These are phyloP conservation scores for Sebastiscus albofasciatus DNA, from an alignment of 2,797 vertebrate genomes.

Conservation along the genomic window DNA sequence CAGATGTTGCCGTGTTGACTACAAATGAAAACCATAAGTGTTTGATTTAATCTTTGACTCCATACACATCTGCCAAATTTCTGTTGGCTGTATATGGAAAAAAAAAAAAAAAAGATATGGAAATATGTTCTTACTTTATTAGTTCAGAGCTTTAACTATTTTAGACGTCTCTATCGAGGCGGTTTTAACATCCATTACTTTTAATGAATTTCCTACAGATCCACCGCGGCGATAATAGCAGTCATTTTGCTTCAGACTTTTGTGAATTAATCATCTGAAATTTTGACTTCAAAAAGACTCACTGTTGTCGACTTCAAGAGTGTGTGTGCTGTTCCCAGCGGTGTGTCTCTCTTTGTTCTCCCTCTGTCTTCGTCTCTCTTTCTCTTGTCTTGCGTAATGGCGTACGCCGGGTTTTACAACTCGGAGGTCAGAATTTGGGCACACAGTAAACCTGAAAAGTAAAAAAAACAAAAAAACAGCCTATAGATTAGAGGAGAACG, in stretches of 20 bases:
- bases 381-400: constrained; percentile 36
- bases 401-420: constrained; percentile 11
- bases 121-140: not conserved
- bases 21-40: not conserved
- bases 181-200: constrained; percentile 56
- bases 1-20: not conserved
- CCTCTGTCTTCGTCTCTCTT: not conserved
- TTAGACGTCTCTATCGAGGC: not conserved
- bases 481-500: not conserved
- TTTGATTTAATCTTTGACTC: not conserved
- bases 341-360: constrained; percentile 11
- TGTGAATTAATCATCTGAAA: constrained; percentile 62
- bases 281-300: constrained; percentile 42
- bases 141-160: not conserved
- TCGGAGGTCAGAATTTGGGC: constrained; percentile 23
- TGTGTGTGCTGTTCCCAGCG: constrained; percentile 27
- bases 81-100: not conserved
- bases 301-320: constrained; percentile 8
- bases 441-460: constrained; percentile 1
- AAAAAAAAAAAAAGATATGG: not conserved
- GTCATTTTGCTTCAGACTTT: constrained; percentile 52
- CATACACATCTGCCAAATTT: not conserved
- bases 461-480: not conserved
- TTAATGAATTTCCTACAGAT: constrained; percentile 56
- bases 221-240: constrained; percentile 33